Evolutionary conservation across 2,113 vertebrate genomes (phyloP).

Genomic region (Guaruba guarouba): DNA sequence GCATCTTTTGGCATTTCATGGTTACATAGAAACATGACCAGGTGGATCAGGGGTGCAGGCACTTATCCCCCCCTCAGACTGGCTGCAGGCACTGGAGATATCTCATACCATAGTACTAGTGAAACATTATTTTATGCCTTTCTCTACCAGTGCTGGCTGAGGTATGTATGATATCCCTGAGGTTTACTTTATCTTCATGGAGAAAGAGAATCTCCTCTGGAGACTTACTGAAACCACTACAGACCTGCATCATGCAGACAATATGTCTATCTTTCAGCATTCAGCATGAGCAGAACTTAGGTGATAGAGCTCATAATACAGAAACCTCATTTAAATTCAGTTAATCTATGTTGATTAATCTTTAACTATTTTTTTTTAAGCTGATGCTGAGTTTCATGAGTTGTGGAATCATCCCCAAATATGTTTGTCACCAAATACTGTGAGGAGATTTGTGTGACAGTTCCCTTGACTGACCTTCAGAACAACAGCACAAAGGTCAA

Average conservation of each 20-base stretch:
- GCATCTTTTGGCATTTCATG: neutral
- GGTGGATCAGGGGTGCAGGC: neutral
- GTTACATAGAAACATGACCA: neutral
- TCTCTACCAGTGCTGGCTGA: neutral
- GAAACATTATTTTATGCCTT: neutral
- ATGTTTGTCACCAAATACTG: neutral
- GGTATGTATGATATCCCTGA: neutral
- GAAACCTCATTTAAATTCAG: neutral
- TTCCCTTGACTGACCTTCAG: neutral
- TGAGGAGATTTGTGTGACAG: neutral
- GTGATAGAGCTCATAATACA: neutral
- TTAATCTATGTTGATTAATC: neutral
- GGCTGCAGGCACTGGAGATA: neutral
- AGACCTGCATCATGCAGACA: neutral
- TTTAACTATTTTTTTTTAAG: neutral
- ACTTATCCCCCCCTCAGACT: neutral
- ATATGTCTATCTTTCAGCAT: neutral
- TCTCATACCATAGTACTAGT: neutral
- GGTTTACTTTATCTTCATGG: neutral
- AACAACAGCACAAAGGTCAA: neutral
- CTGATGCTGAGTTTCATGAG: neutral
- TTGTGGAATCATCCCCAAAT: neutral
- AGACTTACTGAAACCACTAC: neutral
- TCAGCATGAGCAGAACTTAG: neutral
- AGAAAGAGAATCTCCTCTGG: neutral